Evolutionary conservation across 2,888 invertebrate species (phyloP).

Genomic region (Drosophila prostipennis): DNA sequence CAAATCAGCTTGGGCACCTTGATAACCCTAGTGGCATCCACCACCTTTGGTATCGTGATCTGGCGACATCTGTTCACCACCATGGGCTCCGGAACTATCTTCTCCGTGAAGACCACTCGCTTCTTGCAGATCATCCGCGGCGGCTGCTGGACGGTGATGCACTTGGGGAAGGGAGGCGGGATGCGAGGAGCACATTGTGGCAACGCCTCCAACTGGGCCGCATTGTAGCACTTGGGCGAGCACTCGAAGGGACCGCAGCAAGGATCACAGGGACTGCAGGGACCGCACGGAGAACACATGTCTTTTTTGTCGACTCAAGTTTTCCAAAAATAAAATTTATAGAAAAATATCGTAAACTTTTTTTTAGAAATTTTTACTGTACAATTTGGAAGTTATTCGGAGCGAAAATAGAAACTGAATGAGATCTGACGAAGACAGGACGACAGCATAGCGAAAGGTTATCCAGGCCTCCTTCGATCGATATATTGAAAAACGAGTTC

Average conservation of each 20-base stretch:
- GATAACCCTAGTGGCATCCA: slow-evolving; percentile 80
- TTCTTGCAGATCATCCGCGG: slow-evolving; percentile 81
- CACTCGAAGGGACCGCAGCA: slow-evolving; percentile 80
- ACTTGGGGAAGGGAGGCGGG: slow-evolving; percentile 79
- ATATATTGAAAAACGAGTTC: not conserved
- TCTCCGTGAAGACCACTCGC: slow-evolving; percentile 81
- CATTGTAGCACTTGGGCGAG: slow-evolving; percentile 81
- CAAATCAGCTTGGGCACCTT: slow-evolving; percentile 81
- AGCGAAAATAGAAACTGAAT: slow-evolving; percentile 47
- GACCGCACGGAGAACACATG: slow-evolving; percentile 71
- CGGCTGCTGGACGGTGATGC: slow-evolving; percentile 82
- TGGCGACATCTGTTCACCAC: slow-evolving; percentile 80
- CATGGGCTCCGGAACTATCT: slow-evolving; percentile 80
- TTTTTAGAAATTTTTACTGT: slow-evolving; percentile 47
- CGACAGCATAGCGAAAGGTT: slow-evolving; percentile 20
- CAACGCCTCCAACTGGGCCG: slow-evolving; percentile 78
- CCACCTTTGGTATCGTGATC: slow-evolving; percentile 81
- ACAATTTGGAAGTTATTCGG: slow-evolving; percentile 60
- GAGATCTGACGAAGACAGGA: slow-evolving; percentile 12
- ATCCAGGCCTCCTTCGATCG: slow-evolving; percentile 20
- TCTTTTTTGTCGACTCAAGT: slow-evolving; percentile 41
- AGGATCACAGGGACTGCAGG: slow-evolving; percentile 79
- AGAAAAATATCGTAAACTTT: slow-evolving; percentile 13
- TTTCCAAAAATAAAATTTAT: slow-evolving; percentile 20
- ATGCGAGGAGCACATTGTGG: slow-evolving; percentile 81